A percentile compares a stretch with the other conserved stretches of the same genome.
phyloP scores from a whole-genome alignment of 2,888 invertebrate species.

The Parascotia fuliginaria region DNA sequence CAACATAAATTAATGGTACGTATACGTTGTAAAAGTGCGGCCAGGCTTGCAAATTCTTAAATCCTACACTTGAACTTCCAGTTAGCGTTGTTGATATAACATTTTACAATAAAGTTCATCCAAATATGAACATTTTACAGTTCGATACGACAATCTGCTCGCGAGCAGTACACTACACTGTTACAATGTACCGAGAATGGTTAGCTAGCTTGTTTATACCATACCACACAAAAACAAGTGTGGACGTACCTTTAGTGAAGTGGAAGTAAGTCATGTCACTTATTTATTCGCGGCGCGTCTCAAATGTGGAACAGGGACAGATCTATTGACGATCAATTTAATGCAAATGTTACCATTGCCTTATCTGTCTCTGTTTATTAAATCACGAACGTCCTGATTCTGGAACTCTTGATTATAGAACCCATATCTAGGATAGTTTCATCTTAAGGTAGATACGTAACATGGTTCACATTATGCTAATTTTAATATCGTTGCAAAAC shows the following conservation, averaged over 20 bases:
- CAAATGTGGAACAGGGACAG: slow-evolving; percentile 65
- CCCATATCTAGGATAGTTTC: background rate
- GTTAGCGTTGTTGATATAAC: too few species aligned
- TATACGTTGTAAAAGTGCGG: too few species aligned
- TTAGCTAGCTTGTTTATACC: too few species aligned
- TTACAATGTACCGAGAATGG: too few species aligned
- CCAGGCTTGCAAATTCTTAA: too few species aligned
- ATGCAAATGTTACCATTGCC: slow-evolving; percentile 60
- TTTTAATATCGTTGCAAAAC: slow-evolving; percentile 58
- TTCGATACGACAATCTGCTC: too few species aligned
- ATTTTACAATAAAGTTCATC: too few species aligned
- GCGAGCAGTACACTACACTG: too few species aligned
- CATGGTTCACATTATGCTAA: slow-evolving; percentile 32
- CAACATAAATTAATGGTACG: slow-evolving; percentile 21
- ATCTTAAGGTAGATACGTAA: background rate
- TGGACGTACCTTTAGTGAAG: slow-evolving; percentile 6
- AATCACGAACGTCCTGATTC: slow-evolving; percentile 41
- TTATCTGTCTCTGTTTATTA: slow-evolving; percentile 56
- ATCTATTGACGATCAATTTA: slow-evolving; percentile 72
- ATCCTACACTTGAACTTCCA: too few species aligned
- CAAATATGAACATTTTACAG: too few species aligned
- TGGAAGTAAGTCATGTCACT: slow-evolving; percentile 47
- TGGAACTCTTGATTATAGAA: slow-evolving; percentile 10
- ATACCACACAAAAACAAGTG: too few species aligned
- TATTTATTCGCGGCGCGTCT: slow-evolving; percentile 53